Evolutionary conservation across 2,797 vertebrate species (phyloP).

Genomic region (Threskiornis aethiopicus): DNA sequence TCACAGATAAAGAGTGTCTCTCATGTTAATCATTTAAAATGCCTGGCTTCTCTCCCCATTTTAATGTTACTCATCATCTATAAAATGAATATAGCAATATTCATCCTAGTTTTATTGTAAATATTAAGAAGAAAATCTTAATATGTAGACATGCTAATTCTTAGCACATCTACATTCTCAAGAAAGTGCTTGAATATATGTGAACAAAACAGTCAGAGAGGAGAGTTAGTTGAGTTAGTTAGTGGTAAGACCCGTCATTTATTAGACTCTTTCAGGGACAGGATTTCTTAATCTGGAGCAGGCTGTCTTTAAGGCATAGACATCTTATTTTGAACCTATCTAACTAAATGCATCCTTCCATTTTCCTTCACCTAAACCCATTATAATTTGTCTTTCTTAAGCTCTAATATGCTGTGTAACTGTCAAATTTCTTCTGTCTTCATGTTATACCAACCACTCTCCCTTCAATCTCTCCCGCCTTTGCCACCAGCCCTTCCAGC

Average conservation of each 20-base stretch:
- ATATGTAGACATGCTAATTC: neutral
- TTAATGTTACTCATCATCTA: neutral
- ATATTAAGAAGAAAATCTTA: neutral
- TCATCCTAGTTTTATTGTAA: neutral
- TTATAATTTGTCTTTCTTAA: neutral
- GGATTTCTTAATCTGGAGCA: neutral
- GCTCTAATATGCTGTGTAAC: neutral
- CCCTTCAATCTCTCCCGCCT: neutral
- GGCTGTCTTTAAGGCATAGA: neutral
- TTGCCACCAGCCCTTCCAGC: neutral
- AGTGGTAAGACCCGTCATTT: neutral
- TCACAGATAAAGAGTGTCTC: neutral
- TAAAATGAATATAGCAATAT: neutral
- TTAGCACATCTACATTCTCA: neutral
- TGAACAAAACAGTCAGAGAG: neutral
- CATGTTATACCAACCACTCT: neutral
- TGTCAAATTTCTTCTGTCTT: neutral
- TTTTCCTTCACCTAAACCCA: neutral
- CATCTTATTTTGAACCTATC: neutral
- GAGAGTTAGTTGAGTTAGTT: neutral
- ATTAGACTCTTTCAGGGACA: neutral
- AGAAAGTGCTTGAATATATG: neutral
- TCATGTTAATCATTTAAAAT: neutral
- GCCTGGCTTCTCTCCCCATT: neutral
- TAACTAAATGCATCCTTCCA: neutral